These are phyloP conservation scores for Zaprionus gabonicus DNA, from an alignment of 1,140 invertebrate species.

Conservation along the genomic window DNA sequence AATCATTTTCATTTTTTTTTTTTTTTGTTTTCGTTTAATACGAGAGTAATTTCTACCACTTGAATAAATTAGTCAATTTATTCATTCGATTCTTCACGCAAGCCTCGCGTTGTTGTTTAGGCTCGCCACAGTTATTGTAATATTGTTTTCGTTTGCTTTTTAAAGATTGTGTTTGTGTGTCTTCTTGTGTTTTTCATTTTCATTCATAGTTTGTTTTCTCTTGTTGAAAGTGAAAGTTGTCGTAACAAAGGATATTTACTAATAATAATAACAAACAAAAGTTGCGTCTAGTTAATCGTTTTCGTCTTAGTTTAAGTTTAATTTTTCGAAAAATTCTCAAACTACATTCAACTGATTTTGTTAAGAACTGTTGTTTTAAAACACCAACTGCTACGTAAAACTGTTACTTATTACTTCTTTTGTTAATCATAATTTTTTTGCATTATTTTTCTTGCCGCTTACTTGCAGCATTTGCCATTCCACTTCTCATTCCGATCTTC, in stretches of 20 bases:
- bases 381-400: constrained; percentile 73
- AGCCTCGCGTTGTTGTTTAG: constrained; percentile 60
- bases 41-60: constrained; percentile 69
- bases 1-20: constrained; percentile 29
- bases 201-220: constrained; percentile 10
- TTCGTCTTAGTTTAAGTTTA: constrained; percentile 62
- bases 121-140: constrained; percentile 83
- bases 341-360: constrained; percentile 72
- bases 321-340: constrained; percentile 59
- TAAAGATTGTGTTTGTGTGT: constrained; percentile 55
- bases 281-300: constrained; percentile 69
- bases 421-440: constrained; percentile 53
- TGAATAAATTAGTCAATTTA: constrained; percentile 50
- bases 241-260: constrained; percentile 52
- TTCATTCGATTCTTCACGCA: constrained; percentile 43
- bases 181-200: constrained; percentile 42
- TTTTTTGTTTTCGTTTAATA: constrained; percentile 30
- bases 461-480: constrained; percentile 43
- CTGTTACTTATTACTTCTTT: constrained; percentile 53
- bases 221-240: constrained; percentile 17
- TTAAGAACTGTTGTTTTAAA: constrained; percentile 42
- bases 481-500: constrained; percentile 17
- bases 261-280: constrained; percentile 53
- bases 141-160: constrained; percentile 74
- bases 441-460: constrained; percentile 46